Evolutionary conservation across 2,797 vertebrate genomes (phyloP).

Genomic region (Siniperca obscura): DNA sequence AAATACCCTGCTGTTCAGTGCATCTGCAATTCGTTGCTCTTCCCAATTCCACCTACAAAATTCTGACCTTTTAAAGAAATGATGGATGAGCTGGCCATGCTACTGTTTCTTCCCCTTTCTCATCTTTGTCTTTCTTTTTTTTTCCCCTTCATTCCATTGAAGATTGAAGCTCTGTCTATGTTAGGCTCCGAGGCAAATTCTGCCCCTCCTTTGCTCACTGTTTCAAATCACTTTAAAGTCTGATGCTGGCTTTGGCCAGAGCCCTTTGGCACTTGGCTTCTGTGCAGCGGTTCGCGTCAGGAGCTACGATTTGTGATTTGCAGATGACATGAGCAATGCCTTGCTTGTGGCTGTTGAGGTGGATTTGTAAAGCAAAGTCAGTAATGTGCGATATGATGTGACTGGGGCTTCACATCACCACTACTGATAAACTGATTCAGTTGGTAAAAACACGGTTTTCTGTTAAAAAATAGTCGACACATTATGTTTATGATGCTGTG

Average conservation of each 20-base stretch:
- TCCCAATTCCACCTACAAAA: conserved; percentile 94
- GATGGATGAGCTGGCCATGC: conserved; percentile 90
- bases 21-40: conserved; percentile 93
- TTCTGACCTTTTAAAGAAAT: conserved; percentile 98
- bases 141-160: conserved; percentile 84
- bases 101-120: conserved; percentile 69
- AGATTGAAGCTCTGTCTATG: conserved; percentile 92
- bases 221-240: conserved; percentile 95
- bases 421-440: conserved; percentile 82
- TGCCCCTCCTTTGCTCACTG: conserved; percentile 91
- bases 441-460: conserved; percentile 78
- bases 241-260: conserved; percentile 88
- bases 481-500: conserved; percentile 8
- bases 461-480: conserved; percentile 71
- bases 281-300: conserved; percentile 94
- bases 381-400: conserved; percentile 86
- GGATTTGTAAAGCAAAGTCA: conserved; percentile 83
- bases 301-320: conserved; percentile 94
- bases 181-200: conserved; percentile 92
- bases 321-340: conserved; percentile 94
- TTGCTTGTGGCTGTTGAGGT: conserved; percentile 88
- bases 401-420: conserved; percentile 74
- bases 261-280: conserved; percentile 93
- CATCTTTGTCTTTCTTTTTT: conserved; percentile 63
- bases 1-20: conserved; percentile 98